These are phyloP conservation scores for Hipparchia sbordonii DNA, from an alignment of 2,888 invertebrate genomes.

Conservation along the genomic window DNA sequence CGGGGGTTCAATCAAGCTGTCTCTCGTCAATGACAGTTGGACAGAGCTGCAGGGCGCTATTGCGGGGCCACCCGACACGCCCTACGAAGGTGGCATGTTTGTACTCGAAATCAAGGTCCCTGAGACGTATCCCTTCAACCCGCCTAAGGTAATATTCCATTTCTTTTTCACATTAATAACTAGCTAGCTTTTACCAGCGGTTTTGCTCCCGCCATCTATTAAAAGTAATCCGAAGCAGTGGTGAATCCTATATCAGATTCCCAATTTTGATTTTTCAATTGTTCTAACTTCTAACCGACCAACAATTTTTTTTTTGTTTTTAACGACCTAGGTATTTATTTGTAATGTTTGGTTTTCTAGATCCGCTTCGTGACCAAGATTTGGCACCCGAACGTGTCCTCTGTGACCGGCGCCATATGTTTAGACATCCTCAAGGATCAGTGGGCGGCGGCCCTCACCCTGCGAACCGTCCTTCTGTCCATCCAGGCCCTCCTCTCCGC, in stretches of 20 bases:
- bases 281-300: too few relatives aligned
- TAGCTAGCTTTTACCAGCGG: too few relatives aligned
- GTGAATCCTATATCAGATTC: too few relatives aligned
- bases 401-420: constrained; percentile 98
- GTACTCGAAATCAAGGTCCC: constrained; percentile 98
- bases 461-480: constrained; percentile 97
- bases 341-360: constrained; percentile 69
- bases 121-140: constrained; percentile 99
- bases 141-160: constrained; percentile 91
- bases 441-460: constrained; percentile 99
- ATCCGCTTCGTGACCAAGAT: constrained; percentile 98
- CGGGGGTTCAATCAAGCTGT: constrained; percentile 93
- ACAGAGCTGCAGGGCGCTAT: constrained; percentile 97
- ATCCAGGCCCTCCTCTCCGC: constrained; percentile 97
- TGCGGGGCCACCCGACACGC: constrained; percentile 98
- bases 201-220: too few relatives aligned
- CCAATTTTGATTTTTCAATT: too few relatives aligned
- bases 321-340: too few relatives aligned
- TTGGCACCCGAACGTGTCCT: constrained; percentile 99
- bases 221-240: too few relatives aligned
- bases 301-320: too few relatives aligned
- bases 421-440: constrained; percentile 99
- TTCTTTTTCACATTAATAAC: too few relatives aligned
- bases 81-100: constrained; percentile 98
- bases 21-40: constrained; percentile 94